Conservation (phyloP, 2,113 vertebrate species). For the Phoenicopterus ruber region DNA sequence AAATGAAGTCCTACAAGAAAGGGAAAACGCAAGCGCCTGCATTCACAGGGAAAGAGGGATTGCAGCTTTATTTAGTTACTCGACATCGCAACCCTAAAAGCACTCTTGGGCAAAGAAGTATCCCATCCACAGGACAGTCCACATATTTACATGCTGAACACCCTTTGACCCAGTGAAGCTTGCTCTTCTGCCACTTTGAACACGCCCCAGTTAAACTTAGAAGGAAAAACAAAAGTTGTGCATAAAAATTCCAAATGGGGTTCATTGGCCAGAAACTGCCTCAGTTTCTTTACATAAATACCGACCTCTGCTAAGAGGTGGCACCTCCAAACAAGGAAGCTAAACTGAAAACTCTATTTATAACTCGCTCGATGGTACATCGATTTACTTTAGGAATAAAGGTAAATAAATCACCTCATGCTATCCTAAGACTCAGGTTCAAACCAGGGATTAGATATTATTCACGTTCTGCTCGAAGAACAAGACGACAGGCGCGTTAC, state of each 20-base stretch:
- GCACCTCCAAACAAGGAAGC: not conserved
- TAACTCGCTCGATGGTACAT: not conserved
- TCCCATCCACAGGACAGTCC: not conserved
- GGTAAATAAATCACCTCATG: not conserved
- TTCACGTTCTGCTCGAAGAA: not conserved
- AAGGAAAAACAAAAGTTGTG: not conserved
- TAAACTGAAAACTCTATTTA: not conserved
- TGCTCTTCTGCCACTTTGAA: not conserved
- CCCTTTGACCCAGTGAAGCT: not conserved
- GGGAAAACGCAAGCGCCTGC: not conserved
- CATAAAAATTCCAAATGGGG: not conserved
- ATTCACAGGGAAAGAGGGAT: not conserved
- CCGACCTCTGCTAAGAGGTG: not conserved
- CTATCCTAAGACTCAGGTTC: not conserved
- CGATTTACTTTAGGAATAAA: not conserved
- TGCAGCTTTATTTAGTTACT: not conserved
- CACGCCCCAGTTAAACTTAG: not conserved
- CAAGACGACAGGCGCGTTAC: fast-evolving
- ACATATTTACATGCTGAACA: not conserved
- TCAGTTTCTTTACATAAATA: not conserved
- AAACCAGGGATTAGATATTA: not conserved
- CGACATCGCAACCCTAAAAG: not conserved
- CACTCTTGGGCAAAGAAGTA: not conserved
- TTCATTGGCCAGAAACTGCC: not conserved
- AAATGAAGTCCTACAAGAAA: not conserved